Evolutionary conservation across 2,113 vertebrate genomes (phyloP).

Genomic region (Rostratula benghalensis): DNA sequence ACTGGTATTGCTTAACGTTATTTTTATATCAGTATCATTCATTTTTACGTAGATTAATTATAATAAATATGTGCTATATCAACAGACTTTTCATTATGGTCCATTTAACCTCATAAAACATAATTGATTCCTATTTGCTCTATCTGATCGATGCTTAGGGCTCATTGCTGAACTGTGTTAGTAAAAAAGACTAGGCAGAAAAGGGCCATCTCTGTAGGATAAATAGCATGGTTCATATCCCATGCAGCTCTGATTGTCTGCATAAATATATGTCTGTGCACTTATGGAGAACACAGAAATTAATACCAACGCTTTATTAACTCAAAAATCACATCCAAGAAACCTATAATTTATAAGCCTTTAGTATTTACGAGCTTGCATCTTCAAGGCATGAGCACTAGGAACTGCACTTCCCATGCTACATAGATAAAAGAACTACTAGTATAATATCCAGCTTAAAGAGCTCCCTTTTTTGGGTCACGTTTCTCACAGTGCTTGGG

Average conservation of each 20-base stretch:
- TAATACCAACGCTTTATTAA: constrained; percentile 6
- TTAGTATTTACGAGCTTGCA: neutral
- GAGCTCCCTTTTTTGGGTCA: neutral
- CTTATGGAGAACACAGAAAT: neutral
- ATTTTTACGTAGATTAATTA: constrained; percentile 73
- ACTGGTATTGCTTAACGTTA: constrained; percentile 25
- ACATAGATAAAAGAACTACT: neutral
- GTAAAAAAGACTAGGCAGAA: constrained; percentile 38
- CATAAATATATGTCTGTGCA: neutral
- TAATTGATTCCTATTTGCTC: constrained; percentile 75
- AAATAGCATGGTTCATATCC: neutral
- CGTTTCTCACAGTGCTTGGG: neutral
- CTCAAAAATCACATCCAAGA: neutral
- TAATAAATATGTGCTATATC: constrained; percentile 73
- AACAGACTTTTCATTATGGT: constrained; percentile 71
- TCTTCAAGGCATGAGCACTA: neutral
- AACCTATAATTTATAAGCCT: neutral
- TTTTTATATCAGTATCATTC: constrained; percentile 70
- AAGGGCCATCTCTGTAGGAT: neutral
- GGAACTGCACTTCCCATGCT: neutral
- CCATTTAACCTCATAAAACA: constrained; percentile 72
- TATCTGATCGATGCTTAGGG: constrained; percentile 63
- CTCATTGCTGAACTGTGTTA: constrained; percentile 39
- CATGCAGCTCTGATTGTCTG: neutral
- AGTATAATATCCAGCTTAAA: neutral